These are phyloP conservation scores for Arrhamphus sclerolepis DNA, from an alignment of 2,797 vertebrate species.

Conservation along the genomic window DNA sequence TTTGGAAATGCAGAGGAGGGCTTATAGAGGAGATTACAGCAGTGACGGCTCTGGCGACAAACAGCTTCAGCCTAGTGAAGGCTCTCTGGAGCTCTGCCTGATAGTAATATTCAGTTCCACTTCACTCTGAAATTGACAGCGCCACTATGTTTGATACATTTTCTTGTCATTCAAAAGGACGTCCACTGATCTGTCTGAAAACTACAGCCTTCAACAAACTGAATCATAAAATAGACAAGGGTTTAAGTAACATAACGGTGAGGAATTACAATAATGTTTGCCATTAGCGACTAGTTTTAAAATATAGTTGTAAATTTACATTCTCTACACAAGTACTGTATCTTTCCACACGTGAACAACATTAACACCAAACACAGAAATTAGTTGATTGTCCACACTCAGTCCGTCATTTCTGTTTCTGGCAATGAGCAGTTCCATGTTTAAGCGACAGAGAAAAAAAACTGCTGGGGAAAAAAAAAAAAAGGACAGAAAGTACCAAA, in stretches of 20 bases:
- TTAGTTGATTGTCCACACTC: slow-evolving; percentile 99
- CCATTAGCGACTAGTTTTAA: slow-evolving; percentile 99
- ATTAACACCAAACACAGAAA: slow-evolving; percentile 99
- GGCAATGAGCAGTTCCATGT: slow-evolving; percentile 85
- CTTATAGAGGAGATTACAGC: slow-evolving; percentile 72
- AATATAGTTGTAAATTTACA: slow-evolving; percentile 99
- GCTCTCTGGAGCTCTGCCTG: slow-evolving; percentile 52
- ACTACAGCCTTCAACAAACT: slow-evolving; percentile 61
- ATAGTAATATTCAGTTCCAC: slow-evolving; percentile 36
- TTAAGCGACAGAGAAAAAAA: slow-evolving; percentile 79
- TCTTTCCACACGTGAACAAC: slow-evolving; percentile 99
- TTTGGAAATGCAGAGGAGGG: slow-evolving; percentile 70
- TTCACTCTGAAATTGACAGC: slow-evolving; percentile 75
- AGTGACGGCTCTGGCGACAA: slow-evolving; percentile 64
- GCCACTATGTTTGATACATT: slow-evolving; percentile 69
- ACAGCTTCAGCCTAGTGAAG: slow-evolving; percentile 59
- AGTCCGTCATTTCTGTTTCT: slow-evolving; percentile 92
- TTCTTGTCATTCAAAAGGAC: slow-evolving; percentile 75
- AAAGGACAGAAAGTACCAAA: slow-evolving; percentile 86
- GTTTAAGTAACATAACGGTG: slow-evolving; percentile 91
- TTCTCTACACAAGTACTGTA: slow-evolving; percentile 99
- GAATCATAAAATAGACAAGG: slow-evolving; percentile 81
- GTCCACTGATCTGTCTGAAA: slow-evolving; percentile 79
- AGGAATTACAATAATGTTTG: slow-evolving; percentile 99
- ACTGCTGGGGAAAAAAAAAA: slow-evolving; percentile 75